These are phyloP conservation scores for Bombus waltoni DNA, from an alignment of 1,140 invertebrate genomes.

Conservation along the genomic window DNA sequence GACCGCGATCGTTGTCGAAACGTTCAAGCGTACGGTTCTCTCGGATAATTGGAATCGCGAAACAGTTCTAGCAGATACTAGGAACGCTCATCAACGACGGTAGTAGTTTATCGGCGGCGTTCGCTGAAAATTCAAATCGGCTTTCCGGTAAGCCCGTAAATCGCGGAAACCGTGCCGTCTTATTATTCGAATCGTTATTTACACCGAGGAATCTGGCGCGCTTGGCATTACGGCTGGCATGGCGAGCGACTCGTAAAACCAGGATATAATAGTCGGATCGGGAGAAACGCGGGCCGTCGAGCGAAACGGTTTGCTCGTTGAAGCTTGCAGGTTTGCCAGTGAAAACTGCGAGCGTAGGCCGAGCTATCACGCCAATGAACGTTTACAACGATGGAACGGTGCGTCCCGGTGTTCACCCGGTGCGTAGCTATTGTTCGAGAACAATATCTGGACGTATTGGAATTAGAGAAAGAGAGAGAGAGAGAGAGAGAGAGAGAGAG, in stretches of 20 bases:
- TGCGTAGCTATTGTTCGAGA: neutral
- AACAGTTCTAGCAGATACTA: neutral
- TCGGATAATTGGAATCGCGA: neutral
- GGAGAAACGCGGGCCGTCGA: neutral
- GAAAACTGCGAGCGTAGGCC: conserved; percentile 3
- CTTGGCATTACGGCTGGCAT: no score
- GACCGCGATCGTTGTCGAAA: neutral
- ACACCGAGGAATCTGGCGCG: neutral
- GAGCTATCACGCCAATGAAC: conserved; percentile 29
- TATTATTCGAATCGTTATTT: conserved; percentile 19
- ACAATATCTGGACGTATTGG: neutral
- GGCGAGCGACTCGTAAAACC: conserved; percentile 15
- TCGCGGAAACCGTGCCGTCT: neutral
- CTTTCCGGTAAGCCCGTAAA: conserved; percentile 15
- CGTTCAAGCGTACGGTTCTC: neutral
- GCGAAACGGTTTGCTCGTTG: neutral
- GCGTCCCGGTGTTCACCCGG: no score
- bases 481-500: no score
- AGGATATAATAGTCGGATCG: conserved; percentile 6
- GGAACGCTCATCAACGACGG: neutral
- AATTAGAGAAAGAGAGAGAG: neutral
- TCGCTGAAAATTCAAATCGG: conserved; percentile 31
- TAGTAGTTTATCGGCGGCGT: conserved; percentile 9
- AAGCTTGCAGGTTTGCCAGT: neutral
- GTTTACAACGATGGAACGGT: conserved; percentile 10